Evolutionary conservation across 2,888 invertebrate species (phyloP), one percentile per base, ranked within the genome.

Genomic region (Phortica okadai): DNA sequence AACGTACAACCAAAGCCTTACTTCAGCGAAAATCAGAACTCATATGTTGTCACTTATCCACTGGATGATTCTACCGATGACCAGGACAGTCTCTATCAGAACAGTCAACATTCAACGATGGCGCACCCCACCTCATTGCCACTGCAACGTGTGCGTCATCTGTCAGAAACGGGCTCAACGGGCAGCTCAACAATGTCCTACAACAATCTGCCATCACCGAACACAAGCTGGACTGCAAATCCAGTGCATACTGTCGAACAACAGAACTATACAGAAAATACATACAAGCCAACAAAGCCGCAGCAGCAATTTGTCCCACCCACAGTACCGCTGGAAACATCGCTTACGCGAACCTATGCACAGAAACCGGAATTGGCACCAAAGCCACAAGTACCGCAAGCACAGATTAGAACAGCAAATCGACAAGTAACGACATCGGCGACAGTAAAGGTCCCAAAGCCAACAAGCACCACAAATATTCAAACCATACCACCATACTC

Each of bases 1-100:
- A 59, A 74, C 3, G 14, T 58, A 5, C 77, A 77, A 41, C 16
- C 67, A 7, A 16, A 25, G 7, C 81, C 83, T 0, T 88, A 88
- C 50, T n/a, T 82, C n/a, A 82, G 83, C 41, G 89, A 90, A 25
- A 82, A 84, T 0, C 87, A 88, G 44, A 79, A 83, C 7, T 82
- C 83, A 0, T 89, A 89, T 64, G 89, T 89, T 33, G 89, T 89
- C 0, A 89, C 89, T 4, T 89, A 89, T 78, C 89, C 89, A 0
- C 42, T 83, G 6, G 90, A 89, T 11, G 89, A 87, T 42, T 85
- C 83, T 0, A 84, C 82, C 25, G 89, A 90, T 7, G 89, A 86
- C 33, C 83, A 83, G 1, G 87, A 70, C 45, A 88, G 45, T 66
- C 73, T 77, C 77, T 66, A 69, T 73, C 74, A 80, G 14, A 72